Percentiles rank a stretch among this genome's conserved stretches.
These are phyloP conservation scores for Oriolus oriolus DNA, from an alignment of 2,113 vertebrate species.

Conservation along the genomic window DNA sequence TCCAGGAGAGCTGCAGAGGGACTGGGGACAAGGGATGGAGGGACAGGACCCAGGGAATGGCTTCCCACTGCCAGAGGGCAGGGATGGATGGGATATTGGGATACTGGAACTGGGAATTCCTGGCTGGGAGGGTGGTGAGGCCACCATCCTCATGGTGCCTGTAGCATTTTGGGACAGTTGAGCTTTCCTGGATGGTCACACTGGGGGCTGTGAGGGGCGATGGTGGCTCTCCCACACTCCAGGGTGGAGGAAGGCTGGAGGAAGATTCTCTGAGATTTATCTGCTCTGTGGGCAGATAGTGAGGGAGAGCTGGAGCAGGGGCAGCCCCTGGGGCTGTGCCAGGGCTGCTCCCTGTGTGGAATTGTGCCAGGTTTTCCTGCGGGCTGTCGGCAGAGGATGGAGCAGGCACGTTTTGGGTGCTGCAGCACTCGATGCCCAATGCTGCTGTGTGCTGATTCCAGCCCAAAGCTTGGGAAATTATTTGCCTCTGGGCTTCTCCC, in stretches of 20 bases:
- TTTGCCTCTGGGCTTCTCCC: not conserved
- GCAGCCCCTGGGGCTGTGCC: not conserved
- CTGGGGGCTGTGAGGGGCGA: not conserved
- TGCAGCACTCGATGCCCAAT: not conserved
- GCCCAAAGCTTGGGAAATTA: not conserved
- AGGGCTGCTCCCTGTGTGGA: not conserved
- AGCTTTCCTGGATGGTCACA: not conserved
- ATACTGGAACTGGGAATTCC: not conserved
- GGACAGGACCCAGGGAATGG: not conserved
- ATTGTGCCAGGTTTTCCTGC: not conserved
- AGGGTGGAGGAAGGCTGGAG: not conserved
- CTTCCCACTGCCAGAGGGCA: not conserved
- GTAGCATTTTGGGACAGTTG: not conserved
- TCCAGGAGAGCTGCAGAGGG: not conserved
- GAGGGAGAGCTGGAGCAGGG: not conserved
- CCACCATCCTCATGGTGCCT: not conserved
- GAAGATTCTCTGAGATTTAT: not conserved
- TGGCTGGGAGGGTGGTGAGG: fast-evolving
- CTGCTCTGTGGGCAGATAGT: not conserved
- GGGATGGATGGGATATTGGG: not conserved
- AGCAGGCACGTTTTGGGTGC: not conserved
- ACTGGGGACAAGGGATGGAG: not conserved
- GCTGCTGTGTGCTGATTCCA: not conserved
- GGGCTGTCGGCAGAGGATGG: not conserved
- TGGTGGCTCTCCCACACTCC: not conserved